Conservation (phyloP, 2,113 vertebrate species). For the Agelaius phoeniceus region DNA sequence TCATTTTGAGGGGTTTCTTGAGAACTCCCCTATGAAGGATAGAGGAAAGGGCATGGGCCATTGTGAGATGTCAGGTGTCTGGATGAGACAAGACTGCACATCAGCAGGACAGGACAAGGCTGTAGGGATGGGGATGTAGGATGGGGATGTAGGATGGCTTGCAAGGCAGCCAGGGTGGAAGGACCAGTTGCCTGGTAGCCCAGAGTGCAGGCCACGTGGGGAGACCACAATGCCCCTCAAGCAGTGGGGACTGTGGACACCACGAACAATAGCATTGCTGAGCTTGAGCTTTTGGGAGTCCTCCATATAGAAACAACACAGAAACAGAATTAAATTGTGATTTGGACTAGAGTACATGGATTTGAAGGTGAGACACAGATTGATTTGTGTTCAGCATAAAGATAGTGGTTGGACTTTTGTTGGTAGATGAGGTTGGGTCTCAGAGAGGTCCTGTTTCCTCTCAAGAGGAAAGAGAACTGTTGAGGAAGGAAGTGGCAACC, state of each 20-base stretch:
- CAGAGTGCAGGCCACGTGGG: neutral
- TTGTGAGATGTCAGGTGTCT: neutral
- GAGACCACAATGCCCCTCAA: fast-evolving
- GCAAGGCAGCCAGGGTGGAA: neutral
- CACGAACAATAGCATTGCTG: neutral
- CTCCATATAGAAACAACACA: neutral
- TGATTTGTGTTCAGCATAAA: neutral
- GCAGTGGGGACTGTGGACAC: neutral
- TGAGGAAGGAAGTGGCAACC: neutral
- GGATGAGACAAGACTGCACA: neutral
- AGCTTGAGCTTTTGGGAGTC: neutral
- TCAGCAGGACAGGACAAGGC: neutral
- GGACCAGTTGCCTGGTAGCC: neutral
- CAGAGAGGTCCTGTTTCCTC: neutral
- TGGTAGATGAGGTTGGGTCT: neutral
- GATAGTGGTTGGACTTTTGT: neutral
- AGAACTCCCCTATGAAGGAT: neutral
- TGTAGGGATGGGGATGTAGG: neutral
- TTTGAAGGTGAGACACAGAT: neutral
- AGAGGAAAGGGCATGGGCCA: neutral
- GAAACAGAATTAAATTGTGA: neutral
- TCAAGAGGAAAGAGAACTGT: neutral
- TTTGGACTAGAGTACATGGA: neutral
- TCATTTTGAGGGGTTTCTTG: neutral
- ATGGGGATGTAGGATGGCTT: too few relatives aligned